These are phyloP conservation scores for Chloroclysta siterata DNA, from an alignment of 2,888 invertebrate species.

Conservation along the genomic window DNA sequence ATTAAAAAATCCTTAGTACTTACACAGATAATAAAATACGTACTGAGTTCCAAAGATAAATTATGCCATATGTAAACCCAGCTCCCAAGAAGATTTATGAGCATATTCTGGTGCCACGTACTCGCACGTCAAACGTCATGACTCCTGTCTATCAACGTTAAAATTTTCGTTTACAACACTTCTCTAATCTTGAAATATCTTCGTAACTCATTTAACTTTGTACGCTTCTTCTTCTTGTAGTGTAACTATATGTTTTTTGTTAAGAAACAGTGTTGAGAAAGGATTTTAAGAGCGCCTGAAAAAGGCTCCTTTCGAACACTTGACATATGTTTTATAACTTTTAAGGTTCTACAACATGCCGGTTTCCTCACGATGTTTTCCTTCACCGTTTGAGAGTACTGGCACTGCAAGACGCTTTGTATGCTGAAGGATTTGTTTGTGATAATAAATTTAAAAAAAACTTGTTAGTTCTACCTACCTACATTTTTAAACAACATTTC, in stretches of 20 bases:
- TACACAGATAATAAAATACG: too few relatives aligned
- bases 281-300: not conserved
- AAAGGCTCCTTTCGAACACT: too few relatives aligned
- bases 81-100: conserved; percentile 71
- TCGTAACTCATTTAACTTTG: conserved; percentile 5
- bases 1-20: too few relatives aligned
- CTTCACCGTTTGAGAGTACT: too few relatives aligned
- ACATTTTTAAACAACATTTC: too few relatives aligned
- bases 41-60: not conserved
- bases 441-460: too few relatives aligned
- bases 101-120: conserved; percentile 64
- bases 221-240: not conserved
- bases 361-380: too few relatives aligned
- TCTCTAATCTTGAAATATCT: conserved; percentile 33
- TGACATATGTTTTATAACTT: too few relatives aligned
- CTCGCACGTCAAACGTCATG: conserved; percentile 68
- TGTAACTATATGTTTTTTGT: not conserved
- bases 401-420: too few relatives aligned
- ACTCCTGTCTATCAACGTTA: conserved; percentile 76
- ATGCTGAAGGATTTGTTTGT: too few relatives aligned
- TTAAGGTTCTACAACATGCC: too few relatives aligned
- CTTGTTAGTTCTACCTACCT: too few relatives aligned
- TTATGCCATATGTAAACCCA: conserved; percentile 57
- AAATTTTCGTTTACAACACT: conserved; percentile 62
- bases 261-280: not conserved